A percentile compares a stretch with the other conserved stretches of the same genome.
Conservation (phyloP, 1,140 invertebrate genomes). For the Campoletis sonorensis region DNA sequence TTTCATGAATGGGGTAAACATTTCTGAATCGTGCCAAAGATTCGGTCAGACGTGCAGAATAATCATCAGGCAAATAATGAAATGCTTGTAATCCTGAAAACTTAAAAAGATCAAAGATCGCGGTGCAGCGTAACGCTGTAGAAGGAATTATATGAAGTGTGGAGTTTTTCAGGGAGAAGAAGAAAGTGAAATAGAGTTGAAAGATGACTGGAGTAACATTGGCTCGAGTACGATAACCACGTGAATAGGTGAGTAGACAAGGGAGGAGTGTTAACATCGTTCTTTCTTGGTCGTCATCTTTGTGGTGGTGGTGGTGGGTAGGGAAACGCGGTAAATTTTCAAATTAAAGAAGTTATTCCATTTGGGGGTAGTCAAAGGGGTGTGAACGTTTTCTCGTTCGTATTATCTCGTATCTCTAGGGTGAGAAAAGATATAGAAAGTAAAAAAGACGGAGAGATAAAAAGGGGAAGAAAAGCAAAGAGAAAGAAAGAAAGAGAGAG, state of each 20-base stretch:
- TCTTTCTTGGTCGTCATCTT: conserved; percentile 21
- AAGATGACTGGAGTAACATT: conserved; percentile 2
- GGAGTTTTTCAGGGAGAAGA: not conserved
- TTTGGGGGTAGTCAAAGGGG: conserved; percentile 76
- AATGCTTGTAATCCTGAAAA: too few relatives aligned
- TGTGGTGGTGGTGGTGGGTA: not conserved
- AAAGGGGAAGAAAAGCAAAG: conserved; percentile 50
- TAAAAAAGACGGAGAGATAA: conserved; percentile 27
- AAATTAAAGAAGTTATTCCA: conserved; percentile 78
- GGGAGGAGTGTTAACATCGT: not conserved
- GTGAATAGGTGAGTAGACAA: not conserved
- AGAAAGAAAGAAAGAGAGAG: too few relatives aligned
- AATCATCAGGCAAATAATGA: not conserved
- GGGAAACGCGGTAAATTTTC: conserved; percentile 72
- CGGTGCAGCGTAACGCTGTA: too few relatives aligned
- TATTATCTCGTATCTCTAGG: conserved; percentile 70
- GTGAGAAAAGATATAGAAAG: conserved; percentile 62
- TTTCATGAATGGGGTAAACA: not conserved
- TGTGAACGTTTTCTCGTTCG: conserved; percentile 76
- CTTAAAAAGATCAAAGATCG: too few relatives aligned
- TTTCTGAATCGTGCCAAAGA: too few relatives aligned
- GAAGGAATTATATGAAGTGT: not conserved
- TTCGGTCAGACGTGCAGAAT: too few relatives aligned
- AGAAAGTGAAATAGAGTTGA: not conserved
- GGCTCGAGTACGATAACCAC: not conserved